A percentile compares a stretch with the other conserved stretches of the same genome.
Conservation (phyloP, 1,140 invertebrate genomes). For the Mesaphorura yosii region DNA sequence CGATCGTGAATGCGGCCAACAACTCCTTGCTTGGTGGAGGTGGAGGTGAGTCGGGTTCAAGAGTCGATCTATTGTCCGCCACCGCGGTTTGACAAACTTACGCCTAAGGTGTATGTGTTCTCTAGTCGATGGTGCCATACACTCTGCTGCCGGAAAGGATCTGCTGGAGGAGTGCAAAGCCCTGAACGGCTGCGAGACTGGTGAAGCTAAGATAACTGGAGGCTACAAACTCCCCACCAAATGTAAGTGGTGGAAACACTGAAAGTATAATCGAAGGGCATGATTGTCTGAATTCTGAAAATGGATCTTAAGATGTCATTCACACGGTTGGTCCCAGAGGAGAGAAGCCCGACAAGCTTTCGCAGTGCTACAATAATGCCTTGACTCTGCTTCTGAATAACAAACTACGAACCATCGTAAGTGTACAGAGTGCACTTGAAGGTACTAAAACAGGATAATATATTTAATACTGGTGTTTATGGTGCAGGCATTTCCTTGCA, state of each 20-base stretch:
- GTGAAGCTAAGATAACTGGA: conserved; percentile 68
- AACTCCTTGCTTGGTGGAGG: conserved; percentile 62
- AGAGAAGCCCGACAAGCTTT: conserved; percentile 36
- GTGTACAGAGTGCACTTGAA: conserved; percentile 32
- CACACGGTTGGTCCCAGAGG: conserved; percentile 41
- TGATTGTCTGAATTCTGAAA: conserved; percentile 2
- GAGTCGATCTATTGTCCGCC: conserved; percentile 5
- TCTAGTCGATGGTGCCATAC: conserved; percentile 63
- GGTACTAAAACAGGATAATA: conserved; percentile 27
- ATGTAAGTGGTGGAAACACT: conserved; percentile 37
- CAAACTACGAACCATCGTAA: conserved; percentile 37
- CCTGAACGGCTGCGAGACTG: conserved; percentile 58
- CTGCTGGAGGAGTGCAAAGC: conserved; percentile 58
- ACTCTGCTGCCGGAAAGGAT: conserved; percentile 55
- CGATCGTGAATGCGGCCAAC: conserved; percentile 88
- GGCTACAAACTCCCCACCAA: conserved; percentile 63
- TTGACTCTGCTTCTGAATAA: conserved; percentile 36
- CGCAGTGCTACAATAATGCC: conserved; percentile 35
- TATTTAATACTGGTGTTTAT: conserved; percentile 16
- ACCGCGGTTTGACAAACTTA: conserved; percentile 6
- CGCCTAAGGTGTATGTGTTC: not conserved
- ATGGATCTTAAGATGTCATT: conserved; percentile 37
- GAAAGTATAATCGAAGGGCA: not conserved
- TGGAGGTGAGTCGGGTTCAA: conserved; percentile 41
- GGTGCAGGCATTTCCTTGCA: conserved; percentile 43